Evolutionary conservation across 2,113 vertebrate species (phyloP), one percentile per base, ranked within the genome.

Genomic region (Macquaria ambigua): DNA sequence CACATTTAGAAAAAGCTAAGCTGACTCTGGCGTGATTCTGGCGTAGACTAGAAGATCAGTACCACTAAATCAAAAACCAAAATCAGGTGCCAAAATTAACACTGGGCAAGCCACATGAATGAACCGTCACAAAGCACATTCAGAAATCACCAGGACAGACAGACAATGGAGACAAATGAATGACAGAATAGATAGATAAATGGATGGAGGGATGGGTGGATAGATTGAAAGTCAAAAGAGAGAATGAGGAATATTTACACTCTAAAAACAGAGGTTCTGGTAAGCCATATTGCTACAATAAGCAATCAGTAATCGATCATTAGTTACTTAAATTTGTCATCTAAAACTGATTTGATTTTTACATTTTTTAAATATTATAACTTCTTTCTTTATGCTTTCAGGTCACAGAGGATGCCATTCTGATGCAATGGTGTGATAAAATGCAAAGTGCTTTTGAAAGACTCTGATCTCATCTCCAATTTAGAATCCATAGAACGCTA

Each of bases 221-320:
- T 48, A 50, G 82, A 89, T 84, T 86, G 66, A 82, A 83, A 92
- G 92, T 89, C 93, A 90, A 89, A 83, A 81, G 86, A 93, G 86
- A 92, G 93, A 89, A 92, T 92, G 81, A 89, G 61, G 73, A 89
- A 75, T 89, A 83, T 41, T 83, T 41, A 89, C 53, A 79, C 43
- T 63, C 1, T 69, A 34, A 25, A 72, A 48, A 63, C 34, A 68
- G n/a, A 74, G 18, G 39, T 48, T 82, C 48, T 87, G 37, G 14
- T 37, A 11, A 66, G 15, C 53, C 46, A 81, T 53, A 66, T 50
- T 55, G 61, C 25, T 76, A 15, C 23, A 78, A 79, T 68, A 71
- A 76, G 16, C 25, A 59, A 61, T 46, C 21, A 4, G 37, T 25
- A 43, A 58, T 41, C 62, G 5, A 18, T 58, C 15, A 10, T 73